These are phyloP conservation scores for Clitarchus hookeri DNA, from an alignment of 2,888 invertebrate species.

Conservation along the genomic window DNA sequence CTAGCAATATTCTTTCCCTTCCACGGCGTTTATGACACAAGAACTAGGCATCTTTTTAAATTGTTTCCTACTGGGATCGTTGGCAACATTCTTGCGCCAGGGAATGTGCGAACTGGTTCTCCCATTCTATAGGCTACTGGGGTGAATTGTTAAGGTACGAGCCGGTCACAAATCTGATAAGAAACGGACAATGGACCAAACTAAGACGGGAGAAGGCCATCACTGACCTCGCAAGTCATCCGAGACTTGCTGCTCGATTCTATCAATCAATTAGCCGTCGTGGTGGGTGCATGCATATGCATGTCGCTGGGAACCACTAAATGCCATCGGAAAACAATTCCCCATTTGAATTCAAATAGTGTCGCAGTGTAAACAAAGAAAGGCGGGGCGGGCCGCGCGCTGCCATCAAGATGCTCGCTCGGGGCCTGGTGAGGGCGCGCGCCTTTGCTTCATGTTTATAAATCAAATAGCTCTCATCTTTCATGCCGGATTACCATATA, in stretches of 20 bases:
- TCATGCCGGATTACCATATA: conserved; percentile 26
- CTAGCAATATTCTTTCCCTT: too few relatives aligned
- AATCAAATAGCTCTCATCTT: conserved; percentile 28
- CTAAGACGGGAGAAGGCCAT: neutral
- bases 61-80: too few relatives aligned
- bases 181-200: too few relatives aligned
- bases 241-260: neutral
- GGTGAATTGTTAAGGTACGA: too few relatives aligned
- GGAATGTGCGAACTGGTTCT: too few relatives aligned
- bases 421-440: neutral
- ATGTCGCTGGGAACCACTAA: neutral
- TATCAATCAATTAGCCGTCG: neutral
- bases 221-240: neutral
- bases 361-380: conserved; percentile 10
- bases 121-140: too few relatives aligned
- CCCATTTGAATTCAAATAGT: conserved; percentile 25
- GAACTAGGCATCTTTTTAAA: too few relatives aligned
- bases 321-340: conserved; percentile 26
- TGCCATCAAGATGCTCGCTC: neutral
- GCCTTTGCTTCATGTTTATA: conserved; percentile 21
- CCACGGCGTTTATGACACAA: too few relatives aligned
- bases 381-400: neutral
- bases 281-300: neutral
- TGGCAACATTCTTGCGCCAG: too few relatives aligned
- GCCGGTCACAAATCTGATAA: too few relatives aligned